Evolutionary conservation across 1,140 invertebrate genomes (phyloP), one percentile per base, ranked within the genome.

Genomic region (Pantala flavescens): DNA sequence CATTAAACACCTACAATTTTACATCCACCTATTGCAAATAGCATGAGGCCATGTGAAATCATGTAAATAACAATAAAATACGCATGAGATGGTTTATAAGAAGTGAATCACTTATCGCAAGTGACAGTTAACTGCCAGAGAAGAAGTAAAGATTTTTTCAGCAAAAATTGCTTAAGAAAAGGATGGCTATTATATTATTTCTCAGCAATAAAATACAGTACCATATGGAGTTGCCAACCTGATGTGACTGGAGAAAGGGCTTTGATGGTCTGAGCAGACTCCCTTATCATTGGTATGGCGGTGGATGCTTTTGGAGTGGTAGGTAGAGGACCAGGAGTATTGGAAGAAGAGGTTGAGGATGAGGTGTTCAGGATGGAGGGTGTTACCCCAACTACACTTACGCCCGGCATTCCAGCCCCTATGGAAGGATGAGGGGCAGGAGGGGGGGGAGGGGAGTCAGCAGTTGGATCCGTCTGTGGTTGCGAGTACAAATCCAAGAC

Each of bases 401-500:
- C 49, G 49, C 49, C 49, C 49, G 14, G 49, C 16, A 63, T 63
- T 63, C 49, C 49, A 21, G 16, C 49, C 49, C 49, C 49, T 63
- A 63, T 21, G n/a, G 49, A 63, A 21, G 49, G 49, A 63, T 63
- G 49, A 63, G 49, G 49, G 49, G 49, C 49, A 63, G 49, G 49
- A 63, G 49, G 49, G 49, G 49, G 49, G 0, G 87, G 83, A 55
- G 90, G 90, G 42, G 89, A 90, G 77, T 90, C 89, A 9, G 85
- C 85, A 14, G 85, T 83, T 16, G 83, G 80, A 7, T 81, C 76
- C 74, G 86, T 85, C 75, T 88, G 85, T 63, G 90, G 87, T 80
- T 90, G 87, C 7, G 90, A 92, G 83, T 94, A 94, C 76, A 94
- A 82, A 84, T 98, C 95, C 77, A 98, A 84, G 21, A 96, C 93